A percentile compares a stretch with the other conserved stretches of the same genome.
Evolutionary conservation across 2,113 vertebrate genomes (phyloP).

Genomic region (Laticauda colubrina): DNA sequence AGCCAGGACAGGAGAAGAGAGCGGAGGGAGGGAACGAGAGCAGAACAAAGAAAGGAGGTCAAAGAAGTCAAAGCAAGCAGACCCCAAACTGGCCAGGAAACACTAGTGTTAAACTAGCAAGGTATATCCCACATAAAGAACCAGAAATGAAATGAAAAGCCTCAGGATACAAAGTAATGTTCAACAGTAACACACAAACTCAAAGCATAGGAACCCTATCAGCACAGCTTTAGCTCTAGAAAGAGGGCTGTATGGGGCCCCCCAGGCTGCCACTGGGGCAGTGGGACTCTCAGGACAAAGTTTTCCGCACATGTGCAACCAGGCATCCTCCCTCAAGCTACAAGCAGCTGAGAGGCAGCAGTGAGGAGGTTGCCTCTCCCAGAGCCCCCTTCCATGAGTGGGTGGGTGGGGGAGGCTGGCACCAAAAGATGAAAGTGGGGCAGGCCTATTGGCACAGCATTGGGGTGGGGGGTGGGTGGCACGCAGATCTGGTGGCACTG

Average conservation of each 20-base stretch:
- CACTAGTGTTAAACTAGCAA: conserved; percentile 87
- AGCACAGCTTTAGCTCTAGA: conserved; percentile 88
- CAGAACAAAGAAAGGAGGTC: not conserved
- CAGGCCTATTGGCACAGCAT: conserved; percentile 61
- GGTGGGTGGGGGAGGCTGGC: conserved; percentile 70
- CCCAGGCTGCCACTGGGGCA: not conserved
- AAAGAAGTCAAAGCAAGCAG: conserved; percentile 68
- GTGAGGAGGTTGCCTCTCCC: conserved; percentile 45
- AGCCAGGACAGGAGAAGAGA: conserved; percentile 53
- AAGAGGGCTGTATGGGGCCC: conserved; percentile 71
- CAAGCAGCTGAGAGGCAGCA: conserved; percentile 65
- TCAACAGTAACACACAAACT: conserved; percentile 88
- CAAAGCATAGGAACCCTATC: conserved; percentile 81
- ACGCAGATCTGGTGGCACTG: conserved; percentile 80
- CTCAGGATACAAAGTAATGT: conserved; percentile 83
- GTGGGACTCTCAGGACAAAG: not conserved
- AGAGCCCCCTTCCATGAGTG: conserved; percentile 77
- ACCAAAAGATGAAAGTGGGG: conserved; percentile 67
- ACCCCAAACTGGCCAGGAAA: conserved; percentile 80
- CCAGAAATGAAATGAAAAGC: conserved; percentile 65
- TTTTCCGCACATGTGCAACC: conserved; percentile 82
- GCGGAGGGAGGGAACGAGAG: conserved; percentile 52
- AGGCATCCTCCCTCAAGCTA: conserved; percentile 74
- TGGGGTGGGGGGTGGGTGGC: not conserved
- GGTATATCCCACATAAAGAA: conserved; percentile 78